Conservation (phyloP, 2,888 invertebrate genomes). For the Heliconius cydno region DNA sequence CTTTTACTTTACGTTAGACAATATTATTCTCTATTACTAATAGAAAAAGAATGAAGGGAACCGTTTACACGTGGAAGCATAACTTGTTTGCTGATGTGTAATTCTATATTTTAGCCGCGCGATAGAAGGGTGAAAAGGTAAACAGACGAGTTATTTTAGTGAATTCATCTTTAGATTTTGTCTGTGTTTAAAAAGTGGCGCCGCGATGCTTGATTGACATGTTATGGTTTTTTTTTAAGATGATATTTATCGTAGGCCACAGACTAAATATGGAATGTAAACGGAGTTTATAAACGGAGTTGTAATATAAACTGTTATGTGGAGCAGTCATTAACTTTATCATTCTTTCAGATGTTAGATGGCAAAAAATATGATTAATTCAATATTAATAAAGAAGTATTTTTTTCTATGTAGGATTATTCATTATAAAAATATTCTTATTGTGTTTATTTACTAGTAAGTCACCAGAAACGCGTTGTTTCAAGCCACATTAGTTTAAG, state of each 20-base stretch:
- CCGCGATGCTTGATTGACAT: conserved; percentile 75
- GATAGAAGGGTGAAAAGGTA: conserved; percentile 82
- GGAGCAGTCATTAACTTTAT: conserved; percentile 31
- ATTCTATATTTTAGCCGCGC: conserved; percentile 81
- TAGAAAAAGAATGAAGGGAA: conserved; percentile 37
- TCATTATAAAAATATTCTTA: too few relatives aligned
- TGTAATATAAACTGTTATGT: conserved; percentile 41
- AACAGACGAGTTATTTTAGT: conserved; percentile 80
- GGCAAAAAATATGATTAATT: background rate
- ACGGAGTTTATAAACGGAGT: conserved; percentile 36
- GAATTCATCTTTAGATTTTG: conserved; percentile 72
- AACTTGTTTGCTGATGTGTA: conserved; percentile 69
- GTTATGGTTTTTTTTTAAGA: conserved; percentile 63
- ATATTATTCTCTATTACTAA: conserved; percentile 58
- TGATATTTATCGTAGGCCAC: conserved; percentile 48
- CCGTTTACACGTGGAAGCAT: conserved; percentile 42
- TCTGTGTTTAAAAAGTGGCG: conserved; percentile 78
- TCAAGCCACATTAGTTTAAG: too few relatives aligned
- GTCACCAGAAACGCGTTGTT: too few relatives aligned
- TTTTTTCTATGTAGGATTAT: background rate
- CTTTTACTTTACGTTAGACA: conserved; percentile 46
- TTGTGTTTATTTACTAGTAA: too few relatives aligned
- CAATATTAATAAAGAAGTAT: background rate
- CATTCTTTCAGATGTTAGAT: conserved; percentile 8
- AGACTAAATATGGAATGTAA: conserved; percentile 50